Conservation (phyloP, 2,113 vertebrate species). For the Sinocyclocheilus grahami region DNA sequence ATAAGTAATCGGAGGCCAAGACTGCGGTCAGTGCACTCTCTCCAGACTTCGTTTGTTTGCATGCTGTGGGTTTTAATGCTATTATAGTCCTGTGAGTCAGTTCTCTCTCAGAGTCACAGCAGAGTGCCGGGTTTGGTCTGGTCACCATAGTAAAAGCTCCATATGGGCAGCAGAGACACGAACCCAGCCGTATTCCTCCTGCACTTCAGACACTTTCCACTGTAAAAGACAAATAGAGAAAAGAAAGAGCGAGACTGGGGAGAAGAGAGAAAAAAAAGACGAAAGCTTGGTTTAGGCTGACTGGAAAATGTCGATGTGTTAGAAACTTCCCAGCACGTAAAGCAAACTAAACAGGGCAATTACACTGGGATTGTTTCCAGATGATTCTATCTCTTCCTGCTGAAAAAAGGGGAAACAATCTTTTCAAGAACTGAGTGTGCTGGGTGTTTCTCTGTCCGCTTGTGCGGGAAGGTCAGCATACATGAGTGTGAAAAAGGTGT, state of each 20-base stretch:
- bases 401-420: constrained; percentile 58
- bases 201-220: constrained; percentile 57
- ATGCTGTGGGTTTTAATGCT: constrained; percentile 34
- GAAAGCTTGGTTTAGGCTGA: constrained; percentile 43
- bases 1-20: background rate
- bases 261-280: constrained; percentile 1
- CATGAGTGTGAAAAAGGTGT: constrained; percentile 2
- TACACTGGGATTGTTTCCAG: constrained; percentile 69
- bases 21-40: background rate
- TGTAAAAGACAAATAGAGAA: constrained; percentile 49
- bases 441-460: constrained; percentile 42
- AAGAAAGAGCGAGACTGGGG: background rate
- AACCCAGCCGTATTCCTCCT: constrained; percentile 13
- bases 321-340: constrained; percentile 69
- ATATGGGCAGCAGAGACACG: constrained; percentile 29
- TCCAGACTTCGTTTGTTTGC: constrained; percentile 24
- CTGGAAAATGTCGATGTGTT: constrained; percentile 68
- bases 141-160: constrained; percentile 36
- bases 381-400: constrained; percentile 62
- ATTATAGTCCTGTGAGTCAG: constrained; percentile 46
- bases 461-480: constrained; percentile 38
- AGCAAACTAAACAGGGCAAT: constrained; percentile 66
- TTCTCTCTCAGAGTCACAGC: constrained; percentile 37
- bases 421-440: constrained; percentile 51
- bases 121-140: constrained; percentile 25